Evolutionary conservation across 2,113 vertebrate genomes (phyloP).

Genomic region (Odontophorus gujanensis): DNA sequence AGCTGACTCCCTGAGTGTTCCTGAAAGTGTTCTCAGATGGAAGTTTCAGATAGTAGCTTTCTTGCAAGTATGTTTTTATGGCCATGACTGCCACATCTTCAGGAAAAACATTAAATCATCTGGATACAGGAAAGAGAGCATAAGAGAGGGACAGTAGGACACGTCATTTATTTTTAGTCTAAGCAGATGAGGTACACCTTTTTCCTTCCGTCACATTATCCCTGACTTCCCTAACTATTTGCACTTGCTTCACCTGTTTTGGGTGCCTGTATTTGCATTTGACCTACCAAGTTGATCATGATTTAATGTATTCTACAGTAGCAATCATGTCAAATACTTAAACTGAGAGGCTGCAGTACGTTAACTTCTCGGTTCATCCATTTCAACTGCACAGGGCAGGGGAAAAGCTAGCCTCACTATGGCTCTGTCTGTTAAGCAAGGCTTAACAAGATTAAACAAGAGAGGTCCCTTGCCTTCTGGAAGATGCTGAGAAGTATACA

Average conservation of each 20-base stretch:
- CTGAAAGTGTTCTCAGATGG: slow-evolving; percentile 9
- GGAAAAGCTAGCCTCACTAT: neutral
- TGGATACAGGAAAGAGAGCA: neutral
- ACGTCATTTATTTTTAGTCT: neutral
- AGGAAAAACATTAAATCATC: neutral
- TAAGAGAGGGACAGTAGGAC: neutral
- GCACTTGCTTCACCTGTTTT: neutral
- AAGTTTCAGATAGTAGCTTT: neutral
- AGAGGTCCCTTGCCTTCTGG: neutral
- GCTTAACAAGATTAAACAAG: fast-evolving
- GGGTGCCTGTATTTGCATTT: neutral
- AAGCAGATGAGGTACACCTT: neutral
- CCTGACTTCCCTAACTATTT: neutral
- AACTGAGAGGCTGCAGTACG: neutral
- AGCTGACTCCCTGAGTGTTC: slow-evolving; percentile 3
- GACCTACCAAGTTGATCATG: neutral
- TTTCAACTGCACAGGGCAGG: neutral
- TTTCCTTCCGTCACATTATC: neutral
- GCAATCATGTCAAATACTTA: fast-evolving
- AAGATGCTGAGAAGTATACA: neutral
- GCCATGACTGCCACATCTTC: neutral
- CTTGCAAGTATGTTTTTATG: neutral
- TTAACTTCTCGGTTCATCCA: neutral
- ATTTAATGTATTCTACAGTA: neutral
- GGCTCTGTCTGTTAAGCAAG: too few relatives aligned